phyloP scores from a whole-genome alignment of 1,140 invertebrate species.

The Drosophila carrolli region DNA sequence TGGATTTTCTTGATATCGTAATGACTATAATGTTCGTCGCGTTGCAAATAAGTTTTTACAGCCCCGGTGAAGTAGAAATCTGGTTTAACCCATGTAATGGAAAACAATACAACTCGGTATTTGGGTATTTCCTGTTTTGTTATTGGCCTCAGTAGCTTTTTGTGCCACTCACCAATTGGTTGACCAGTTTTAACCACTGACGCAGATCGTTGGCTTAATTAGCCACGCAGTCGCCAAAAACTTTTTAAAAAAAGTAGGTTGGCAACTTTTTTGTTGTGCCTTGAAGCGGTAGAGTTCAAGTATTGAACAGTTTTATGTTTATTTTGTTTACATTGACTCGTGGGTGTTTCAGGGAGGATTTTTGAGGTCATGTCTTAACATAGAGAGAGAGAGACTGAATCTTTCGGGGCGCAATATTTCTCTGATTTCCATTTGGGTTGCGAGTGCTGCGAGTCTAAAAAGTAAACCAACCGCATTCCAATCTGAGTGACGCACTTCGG shows the following conservation, averaged over 20 bases:
- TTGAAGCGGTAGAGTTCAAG: conserved; percentile 41
- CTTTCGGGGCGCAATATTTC: not conserved
- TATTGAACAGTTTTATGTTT: conserved; percentile 36
- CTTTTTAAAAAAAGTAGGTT: conserved; percentile 44
- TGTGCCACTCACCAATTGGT: conserved; percentile 45
- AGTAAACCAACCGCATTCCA: conserved; percentile 70
- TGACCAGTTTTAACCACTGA: conserved; percentile 52
- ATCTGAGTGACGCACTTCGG: conserved; percentile 61
- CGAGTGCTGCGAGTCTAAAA: conserved; percentile 26
- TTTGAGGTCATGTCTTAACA: conserved; percentile 57
- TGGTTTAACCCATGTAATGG: conserved; percentile 42
- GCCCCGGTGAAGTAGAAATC: conserved; percentile 11
- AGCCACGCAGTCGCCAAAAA: conserved; percentile 37
- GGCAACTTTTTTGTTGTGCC: conserved; percentile 21
- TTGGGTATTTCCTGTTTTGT: conserved; percentile 48
- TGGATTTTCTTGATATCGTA: conserved; percentile 11
- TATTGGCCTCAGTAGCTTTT: not conserved
- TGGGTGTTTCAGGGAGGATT: conserved; percentile 36
- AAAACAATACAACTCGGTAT: conserved; percentile 25
- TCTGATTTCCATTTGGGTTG: conserved; percentile 24
- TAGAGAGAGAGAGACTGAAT: conserved; percentile 18
- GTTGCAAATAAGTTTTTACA: conserved; percentile 27
- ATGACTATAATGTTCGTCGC: conserved; percentile 14
- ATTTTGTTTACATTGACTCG: conserved; percentile 52
- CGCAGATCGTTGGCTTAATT: conserved; percentile 53